Evolutionary conservation across 2,888 invertebrate species (phyloP), one percentile per base, ranked within the genome.

Genomic region (Volucella zonaria): DNA sequence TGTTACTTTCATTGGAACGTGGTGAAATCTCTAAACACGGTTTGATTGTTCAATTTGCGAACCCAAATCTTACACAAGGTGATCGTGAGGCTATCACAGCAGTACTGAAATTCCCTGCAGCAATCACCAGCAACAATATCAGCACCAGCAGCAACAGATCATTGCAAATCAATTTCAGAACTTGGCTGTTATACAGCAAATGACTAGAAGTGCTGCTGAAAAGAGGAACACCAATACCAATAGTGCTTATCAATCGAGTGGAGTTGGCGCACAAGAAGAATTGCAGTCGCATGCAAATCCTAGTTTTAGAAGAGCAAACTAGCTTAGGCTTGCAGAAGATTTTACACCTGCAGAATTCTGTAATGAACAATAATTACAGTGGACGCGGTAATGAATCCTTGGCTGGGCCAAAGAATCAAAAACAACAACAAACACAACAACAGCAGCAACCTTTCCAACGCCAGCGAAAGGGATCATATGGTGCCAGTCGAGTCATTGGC

Each of bases 1-100:
- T n/a, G n/a, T n/a, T n/a, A n/a, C n/a, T n/a, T n/a, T 90, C 91
- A 0, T 71, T 91, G 59, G 91, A 90, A 18, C 91, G 91, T 88
- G 91, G 91, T 23, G 91, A 91, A 73, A 91, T 91, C 9, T 91
- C 91, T 0, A 91, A 91, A 77, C 91, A 91, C 66, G 91, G 91
- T 0, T 78, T 91, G 2, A 73, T 91, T 10, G 89, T 91, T 15
- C 91, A 91, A 68, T 75, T 91, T 73, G 89, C 91, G 11, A 91
- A 91, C 88, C 90, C 91, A 3, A 89, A 90, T 10, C 79, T 91
- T 4, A 87, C 88, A 6, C 90, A 87, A 73, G 87, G 89, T 77
- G 91, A 91, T 87, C 91, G 91, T 0, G 91, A 91, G 68, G 91
- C 91, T 8, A 91, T 91, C 23, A 90, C 91, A 3, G 91, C 91